Evolutionary conservation across 1,140 invertebrate genomes (phyloP).

Genomic region (Anastrepha obliqua): DNA sequence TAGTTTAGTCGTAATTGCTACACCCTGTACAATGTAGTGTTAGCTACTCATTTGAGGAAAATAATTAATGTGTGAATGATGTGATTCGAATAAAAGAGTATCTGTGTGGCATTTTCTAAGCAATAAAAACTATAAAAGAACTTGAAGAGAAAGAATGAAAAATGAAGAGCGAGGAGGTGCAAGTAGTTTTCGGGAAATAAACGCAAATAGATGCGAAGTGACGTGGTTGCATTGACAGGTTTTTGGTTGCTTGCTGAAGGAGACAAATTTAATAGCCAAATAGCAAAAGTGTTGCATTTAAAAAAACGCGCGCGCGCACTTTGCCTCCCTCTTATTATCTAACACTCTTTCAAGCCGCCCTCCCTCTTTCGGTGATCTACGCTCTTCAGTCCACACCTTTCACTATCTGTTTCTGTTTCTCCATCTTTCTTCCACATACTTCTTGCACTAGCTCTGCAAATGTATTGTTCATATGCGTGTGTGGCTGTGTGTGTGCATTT

Average conservation of each 20-base stretch:
- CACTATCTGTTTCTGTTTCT: neutral
- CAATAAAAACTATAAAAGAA: too few relatives aligned
- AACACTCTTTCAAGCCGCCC: too few relatives aligned
- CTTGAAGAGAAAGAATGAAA: neutral
- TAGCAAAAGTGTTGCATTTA: neutral
- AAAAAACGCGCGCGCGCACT: too few relatives aligned
- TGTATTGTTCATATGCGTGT: neutral
- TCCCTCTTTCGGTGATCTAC: neutral
- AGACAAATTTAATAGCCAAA: constrained; percentile 2
- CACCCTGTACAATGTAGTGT: too few relatives aligned
- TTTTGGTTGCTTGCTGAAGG: neutral
- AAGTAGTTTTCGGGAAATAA: neutral
- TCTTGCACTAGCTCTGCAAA: neutral
- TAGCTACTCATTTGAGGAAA: too few relatives aligned
- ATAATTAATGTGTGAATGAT: too few relatives aligned
- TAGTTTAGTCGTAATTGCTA: too few relatives aligned
- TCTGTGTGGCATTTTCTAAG: too few relatives aligned
- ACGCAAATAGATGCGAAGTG: neutral
- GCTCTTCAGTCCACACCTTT: neutral
- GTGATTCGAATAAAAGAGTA: too few relatives aligned
- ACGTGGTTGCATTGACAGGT: neutral
- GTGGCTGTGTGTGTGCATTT: neutral
- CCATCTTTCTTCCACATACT: too few relatives aligned
- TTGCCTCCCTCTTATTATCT: too few relatives aligned
- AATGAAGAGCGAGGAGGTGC: neutral